Conservation (phyloP, 2,797 vertebrate genomes). For the Lepidocolaptes lacrymiger region DNA sequence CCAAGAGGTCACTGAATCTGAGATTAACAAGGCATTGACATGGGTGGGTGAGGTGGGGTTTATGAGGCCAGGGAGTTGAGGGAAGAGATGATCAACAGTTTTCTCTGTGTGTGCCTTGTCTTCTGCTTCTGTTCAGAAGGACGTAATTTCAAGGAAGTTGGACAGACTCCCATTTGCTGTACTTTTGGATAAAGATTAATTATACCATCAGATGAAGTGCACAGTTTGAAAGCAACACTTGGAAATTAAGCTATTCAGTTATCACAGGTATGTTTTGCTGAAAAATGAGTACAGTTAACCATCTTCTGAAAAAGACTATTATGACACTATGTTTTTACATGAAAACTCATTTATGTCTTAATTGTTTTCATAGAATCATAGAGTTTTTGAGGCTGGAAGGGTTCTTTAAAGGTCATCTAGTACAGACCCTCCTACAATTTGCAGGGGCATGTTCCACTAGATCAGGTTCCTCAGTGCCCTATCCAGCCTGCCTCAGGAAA, state of each 20-base stretch:
- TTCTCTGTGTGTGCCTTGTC: not conserved
- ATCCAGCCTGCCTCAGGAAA: fast-evolving
- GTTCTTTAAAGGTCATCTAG: not conserved
- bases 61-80: fast-evolving
- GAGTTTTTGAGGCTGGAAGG: not conserved
- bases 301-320: not conserved
- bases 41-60: not conserved
- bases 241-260: not conserved
- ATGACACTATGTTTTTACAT: not conserved
- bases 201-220: not conserved
- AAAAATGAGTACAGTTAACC: not conserved
- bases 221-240: not conserved
- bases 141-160: not conserved
- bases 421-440: not conserved
- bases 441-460: fast-evolving
- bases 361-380: not conserved
- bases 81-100: not conserved
- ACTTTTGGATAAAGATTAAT: not conserved
- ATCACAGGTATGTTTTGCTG: not conserved
- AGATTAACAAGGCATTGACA: not conserved
- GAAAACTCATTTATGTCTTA: not conserved
- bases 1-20: not conserved
- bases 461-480: not conserved
- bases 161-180: not conserved
- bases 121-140: not conserved